Conservation (phyloP, 2,113 vertebrate species). For the Pyxicephalus adspersus region DNA sequence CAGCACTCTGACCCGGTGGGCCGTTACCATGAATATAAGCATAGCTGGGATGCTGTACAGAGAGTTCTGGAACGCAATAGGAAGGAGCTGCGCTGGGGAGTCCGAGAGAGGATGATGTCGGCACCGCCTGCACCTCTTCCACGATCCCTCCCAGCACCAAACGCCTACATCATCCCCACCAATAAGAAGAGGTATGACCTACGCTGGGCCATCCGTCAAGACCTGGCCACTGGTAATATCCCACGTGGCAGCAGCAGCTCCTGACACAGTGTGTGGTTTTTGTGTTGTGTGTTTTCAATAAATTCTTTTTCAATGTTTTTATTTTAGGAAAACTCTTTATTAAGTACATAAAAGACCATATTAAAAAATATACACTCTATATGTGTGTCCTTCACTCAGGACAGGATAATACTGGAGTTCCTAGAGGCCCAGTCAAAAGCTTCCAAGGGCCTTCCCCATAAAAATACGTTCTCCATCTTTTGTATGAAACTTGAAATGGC, state of each 20-base stretch:
- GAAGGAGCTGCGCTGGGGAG: constrained; percentile 64
- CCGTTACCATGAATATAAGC: constrained; percentile 67
- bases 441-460: constrained; percentile 42
- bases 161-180: constrained; percentile 83
- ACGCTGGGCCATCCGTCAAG: constrained; percentile 82
- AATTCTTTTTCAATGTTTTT: constrained; percentile 3
- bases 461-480: constrained; percentile 4
- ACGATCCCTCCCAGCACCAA: constrained; percentile 72
- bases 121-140: constrained; percentile 52
- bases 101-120: constrained; percentile 66
- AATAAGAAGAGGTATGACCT: constrained; percentile 84
- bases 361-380: background rate
- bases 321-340: background rate
- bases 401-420: too few species aligned
- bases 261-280: background rate
- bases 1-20: constrained; percentile 68
- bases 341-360: background rate
- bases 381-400: background rate
- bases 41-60: constrained; percentile 66
- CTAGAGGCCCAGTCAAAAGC: background rate
- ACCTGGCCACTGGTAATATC: constrained; percentile 76
- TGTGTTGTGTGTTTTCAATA: constrained; percentile 29
- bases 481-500: constrained; percentile 19
- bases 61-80: constrained; percentile 66
- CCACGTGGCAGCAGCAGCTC: constrained; percentile 66